Percentiles rank a stretch among this genome's conserved stretches.
phyloP scores from a whole-genome alignment of 2,797 vertebrate genomes.

The Tenualosa ilisha region DNA sequence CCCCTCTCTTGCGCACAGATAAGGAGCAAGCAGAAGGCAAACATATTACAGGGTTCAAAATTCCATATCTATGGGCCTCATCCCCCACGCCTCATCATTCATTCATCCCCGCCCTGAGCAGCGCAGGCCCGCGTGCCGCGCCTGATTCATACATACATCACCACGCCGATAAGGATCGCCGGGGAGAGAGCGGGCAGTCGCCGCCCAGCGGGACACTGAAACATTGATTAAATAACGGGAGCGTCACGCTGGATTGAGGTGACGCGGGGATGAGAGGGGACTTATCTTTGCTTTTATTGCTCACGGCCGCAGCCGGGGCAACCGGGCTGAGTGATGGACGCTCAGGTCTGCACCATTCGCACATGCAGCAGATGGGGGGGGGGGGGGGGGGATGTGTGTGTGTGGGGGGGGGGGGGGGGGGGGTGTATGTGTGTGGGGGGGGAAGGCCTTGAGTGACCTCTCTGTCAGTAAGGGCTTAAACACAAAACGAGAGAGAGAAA shows the following conservation, averaged over 20 bases:
- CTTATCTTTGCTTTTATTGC: constrained; percentile 75
- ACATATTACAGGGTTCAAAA: constrained; percentile 95
- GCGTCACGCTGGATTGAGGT: constrained; percentile 72
- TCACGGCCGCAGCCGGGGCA: constrained; percentile 44
- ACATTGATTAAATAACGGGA: constrained; percentile 86
- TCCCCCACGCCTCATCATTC: constrained; percentile 90
- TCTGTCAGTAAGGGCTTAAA: constrained; percentile 51
- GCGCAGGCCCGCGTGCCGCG: constrained; percentile 86
- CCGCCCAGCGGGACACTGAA: constrained; percentile 82
- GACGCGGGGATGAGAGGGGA: constrained; percentile 67
- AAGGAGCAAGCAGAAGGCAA: constrained; percentile 87
- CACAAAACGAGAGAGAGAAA: constrained; percentile 31
- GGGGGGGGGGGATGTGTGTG: constrained; percentile 30
- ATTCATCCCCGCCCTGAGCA: constrained; percentile 93
- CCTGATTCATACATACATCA: constrained; percentile 95
- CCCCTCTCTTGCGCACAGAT: constrained; percentile 91
- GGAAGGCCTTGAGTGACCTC: constrained; percentile 59
- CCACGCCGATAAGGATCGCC: constrained; percentile 90
- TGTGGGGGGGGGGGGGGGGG: constrained; percentile 38
- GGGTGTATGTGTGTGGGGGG: too few relatives aligned
- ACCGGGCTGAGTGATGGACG: constrained; percentile 57
- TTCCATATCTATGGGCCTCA: constrained; percentile 88
- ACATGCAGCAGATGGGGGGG: background rate
- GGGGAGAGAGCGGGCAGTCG: constrained; percentile 90
- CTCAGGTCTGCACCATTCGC: background rate